Conservation (phyloP, 2,797 vertebrate species). For the Coracias cyanogaster region DNA sequence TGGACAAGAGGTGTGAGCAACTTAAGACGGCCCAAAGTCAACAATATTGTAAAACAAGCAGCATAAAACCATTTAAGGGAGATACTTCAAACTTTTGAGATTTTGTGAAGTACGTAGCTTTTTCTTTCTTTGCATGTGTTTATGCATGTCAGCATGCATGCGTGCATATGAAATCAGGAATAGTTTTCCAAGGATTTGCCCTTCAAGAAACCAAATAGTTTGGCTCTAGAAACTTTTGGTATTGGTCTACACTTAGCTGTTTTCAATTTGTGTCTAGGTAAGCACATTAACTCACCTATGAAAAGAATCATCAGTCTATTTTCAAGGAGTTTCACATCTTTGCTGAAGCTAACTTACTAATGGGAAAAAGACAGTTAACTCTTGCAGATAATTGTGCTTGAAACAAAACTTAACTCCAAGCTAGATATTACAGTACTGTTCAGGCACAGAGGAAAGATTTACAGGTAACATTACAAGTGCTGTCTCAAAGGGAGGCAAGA, state of each 20-base stretch:
- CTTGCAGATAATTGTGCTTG: background rate
- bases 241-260: background rate
- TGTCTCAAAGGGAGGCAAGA: background rate
- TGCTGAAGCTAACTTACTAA: background rate
- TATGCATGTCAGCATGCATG: accelerated
- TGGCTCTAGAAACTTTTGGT: background rate
- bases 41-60: background rate
- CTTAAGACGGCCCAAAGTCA: background rate
- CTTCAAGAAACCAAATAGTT: background rate
- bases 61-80: background rate
- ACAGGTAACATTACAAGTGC: background rate
- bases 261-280: background rate
- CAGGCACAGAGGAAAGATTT: background rate
- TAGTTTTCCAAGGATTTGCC: background rate
- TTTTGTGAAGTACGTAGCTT: background rate
- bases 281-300: background rate
- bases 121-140: background rate
- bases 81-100: background rate
- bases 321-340: background rate
- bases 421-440: background rate
- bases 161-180: background rate
- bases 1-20: accelerated
- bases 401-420: background rate
- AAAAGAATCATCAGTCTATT: background rate
- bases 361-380: background rate